phyloP scores from a whole-genome alignment of 2,888 invertebrate genomes.

The Xanthorhoe spadicearia region DNA sequence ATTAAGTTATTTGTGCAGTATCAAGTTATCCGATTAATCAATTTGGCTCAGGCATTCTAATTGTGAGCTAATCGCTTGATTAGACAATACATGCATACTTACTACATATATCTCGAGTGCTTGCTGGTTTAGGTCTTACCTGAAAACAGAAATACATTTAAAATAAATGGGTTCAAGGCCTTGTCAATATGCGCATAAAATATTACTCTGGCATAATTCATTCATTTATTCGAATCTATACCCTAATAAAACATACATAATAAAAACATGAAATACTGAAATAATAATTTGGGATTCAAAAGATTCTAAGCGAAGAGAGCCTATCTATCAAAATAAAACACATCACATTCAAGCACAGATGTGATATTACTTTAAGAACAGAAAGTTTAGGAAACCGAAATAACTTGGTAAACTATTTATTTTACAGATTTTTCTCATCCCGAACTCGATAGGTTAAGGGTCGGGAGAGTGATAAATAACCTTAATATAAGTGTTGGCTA shows the following conservation, averaged over 20 bases:
- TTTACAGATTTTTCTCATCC: background rate
- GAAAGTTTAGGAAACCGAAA: background rate
- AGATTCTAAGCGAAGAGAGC: too few relatives aligned
- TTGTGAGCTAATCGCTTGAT: background rate
- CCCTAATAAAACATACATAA: too few relatives aligned
- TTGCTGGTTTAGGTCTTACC: slow-evolving; percentile 10
- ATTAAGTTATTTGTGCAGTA: background rate
- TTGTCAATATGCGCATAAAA: too few relatives aligned
- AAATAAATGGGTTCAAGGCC: background rate
- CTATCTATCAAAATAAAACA: too few relatives aligned
- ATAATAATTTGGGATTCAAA: too few relatives aligned
- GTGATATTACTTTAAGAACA: too few relatives aligned
- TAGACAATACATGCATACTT: background rate
- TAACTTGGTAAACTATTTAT: background rate
- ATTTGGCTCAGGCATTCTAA: background rate
- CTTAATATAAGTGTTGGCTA: slow-evolving; percentile 26
- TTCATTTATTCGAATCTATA: too few relatives aligned
- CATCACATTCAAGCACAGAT: too few relatives aligned
- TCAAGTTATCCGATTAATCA: background rate
- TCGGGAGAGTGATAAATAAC: slow-evolving; percentile 23
- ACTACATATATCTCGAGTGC: background rate
- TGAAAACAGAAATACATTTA: slow-evolving; percentile 16
- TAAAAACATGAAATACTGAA: too few relatives aligned
- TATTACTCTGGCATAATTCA: too few relatives aligned
- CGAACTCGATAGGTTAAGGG: slow-evolving; percentile 17